Percentiles rank a stretch among this genome's conserved stretches.
These are phyloP conservation scores for Hydrolagus colliei DNA, from an alignment of 2,797 vertebrate genomes.

Conservation along the genomic window DNA sequence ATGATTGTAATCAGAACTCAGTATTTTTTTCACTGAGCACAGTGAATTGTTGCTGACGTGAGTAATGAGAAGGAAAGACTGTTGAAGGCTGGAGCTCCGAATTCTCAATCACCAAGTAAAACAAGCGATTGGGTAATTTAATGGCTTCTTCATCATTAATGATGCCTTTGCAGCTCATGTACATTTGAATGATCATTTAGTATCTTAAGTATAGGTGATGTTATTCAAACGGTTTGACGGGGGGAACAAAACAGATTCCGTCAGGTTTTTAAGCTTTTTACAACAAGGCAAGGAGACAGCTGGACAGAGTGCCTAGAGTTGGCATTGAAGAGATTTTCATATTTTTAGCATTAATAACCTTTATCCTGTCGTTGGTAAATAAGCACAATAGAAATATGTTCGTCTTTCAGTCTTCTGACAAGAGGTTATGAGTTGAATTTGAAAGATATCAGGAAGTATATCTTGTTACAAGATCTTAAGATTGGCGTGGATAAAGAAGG, in stretches of 20 bases:
- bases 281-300: no score
- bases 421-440: no score
- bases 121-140: background rate
- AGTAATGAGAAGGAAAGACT: background rate
- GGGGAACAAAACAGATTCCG: no score
- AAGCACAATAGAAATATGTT: no score
- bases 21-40: background rate
- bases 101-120: background rate
- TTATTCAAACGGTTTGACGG: background rate
- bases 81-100: background rate
- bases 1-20: background rate
- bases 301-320: background rate
- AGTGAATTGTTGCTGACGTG: background rate
- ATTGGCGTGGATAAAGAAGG: no score
- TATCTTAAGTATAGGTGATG: background rate
- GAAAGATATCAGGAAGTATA: no score
- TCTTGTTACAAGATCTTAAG: no score
- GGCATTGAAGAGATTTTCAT: background rate
- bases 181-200: background rate
- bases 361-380: no score
- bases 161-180: background rate
- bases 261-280: background rate
- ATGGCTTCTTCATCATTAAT: background rate
- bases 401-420: no score
- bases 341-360: background rate